Conservation (phyloP, 2,113 vertebrate genomes). For the Mobula hypostoma region DNA sequence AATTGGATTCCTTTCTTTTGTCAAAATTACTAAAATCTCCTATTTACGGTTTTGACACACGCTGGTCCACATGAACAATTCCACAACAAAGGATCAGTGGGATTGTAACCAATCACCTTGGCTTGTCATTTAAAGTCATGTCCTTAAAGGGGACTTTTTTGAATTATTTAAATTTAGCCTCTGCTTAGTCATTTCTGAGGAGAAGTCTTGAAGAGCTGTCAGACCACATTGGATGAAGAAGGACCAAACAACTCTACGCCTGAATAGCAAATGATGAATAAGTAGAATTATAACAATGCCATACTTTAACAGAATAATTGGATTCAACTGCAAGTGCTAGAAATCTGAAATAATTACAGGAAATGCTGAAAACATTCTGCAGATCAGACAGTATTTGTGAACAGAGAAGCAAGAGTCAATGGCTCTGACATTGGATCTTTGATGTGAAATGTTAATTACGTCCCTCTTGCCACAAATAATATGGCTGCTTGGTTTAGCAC, state of each 20-base stretch:
- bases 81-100: neutral
- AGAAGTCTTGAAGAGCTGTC: neutral
- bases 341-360: too few relatives aligned
- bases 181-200: neutral
- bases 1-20: neutral
- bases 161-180: neutral
- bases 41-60: neutral
- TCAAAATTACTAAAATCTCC: conserved; percentile 8
- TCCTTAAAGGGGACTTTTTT: neutral
- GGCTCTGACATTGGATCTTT: too few relatives aligned
- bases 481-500: too few relatives aligned
- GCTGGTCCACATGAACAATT: neutral
- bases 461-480: too few relatives aligned
- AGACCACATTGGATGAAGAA: neutral
- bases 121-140: neutral
- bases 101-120: neutral
- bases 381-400: too few relatives aligned
- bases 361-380: too few relatives aligned
- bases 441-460: too few relatives aligned
- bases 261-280: too few relatives aligned
- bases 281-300: neutral
- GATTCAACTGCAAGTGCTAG: too few relatives aligned
- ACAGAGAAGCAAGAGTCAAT: too few relatives aligned
- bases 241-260: too few relatives aligned
- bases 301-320: neutral